phyloP scores from a whole-genome alignment of 2,888 invertebrate species.

The Minunthozetes semirufus region DNA sequence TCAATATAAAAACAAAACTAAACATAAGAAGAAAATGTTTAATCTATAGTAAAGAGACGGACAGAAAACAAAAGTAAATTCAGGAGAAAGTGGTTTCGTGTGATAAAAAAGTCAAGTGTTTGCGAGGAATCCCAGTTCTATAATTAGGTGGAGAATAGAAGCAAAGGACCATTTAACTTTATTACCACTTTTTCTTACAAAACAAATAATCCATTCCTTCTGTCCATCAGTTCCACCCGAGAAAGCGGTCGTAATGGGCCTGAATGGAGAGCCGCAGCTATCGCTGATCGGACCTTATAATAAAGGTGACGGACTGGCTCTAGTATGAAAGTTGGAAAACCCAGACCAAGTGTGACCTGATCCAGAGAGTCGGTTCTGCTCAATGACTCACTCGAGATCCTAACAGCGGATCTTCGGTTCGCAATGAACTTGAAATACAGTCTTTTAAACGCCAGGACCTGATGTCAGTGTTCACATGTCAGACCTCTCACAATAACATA shows the following conservation, averaged over 20 bases:
- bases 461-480: constrained; percentile 77
- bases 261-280: constrained; percentile 51
- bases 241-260: constrained; percentile 68
- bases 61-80: neutral
- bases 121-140: neutral
- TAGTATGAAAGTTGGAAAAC: constrained; percentile 54
- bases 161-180: constrained; percentile 24
- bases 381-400: constrained; percentile 70
- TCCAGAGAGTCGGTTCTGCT: constrained; percentile 68
- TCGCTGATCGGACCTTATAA: constrained; percentile 43
- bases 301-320: constrained; percentile 41
- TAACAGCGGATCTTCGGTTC: constrained; percentile 52
- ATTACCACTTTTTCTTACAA: constrained; percentile 20
- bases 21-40: neutral
- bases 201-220: neutral
- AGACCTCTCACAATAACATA: constrained; percentile 74
- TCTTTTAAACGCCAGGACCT: constrained; percentile 71
- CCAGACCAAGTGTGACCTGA: constrained; percentile 73
- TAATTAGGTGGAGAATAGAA: neutral
- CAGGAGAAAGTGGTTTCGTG: constrained; percentile 17
- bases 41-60: neutral
- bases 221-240: constrained; percentile 58
- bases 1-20: neutral
- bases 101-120: constrained; percentile 17
- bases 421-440: constrained; percentile 68